phyloP scores from a whole-genome alignment of 2,113 vertebrate species.

The Eulemur rufifrons region DNA sequence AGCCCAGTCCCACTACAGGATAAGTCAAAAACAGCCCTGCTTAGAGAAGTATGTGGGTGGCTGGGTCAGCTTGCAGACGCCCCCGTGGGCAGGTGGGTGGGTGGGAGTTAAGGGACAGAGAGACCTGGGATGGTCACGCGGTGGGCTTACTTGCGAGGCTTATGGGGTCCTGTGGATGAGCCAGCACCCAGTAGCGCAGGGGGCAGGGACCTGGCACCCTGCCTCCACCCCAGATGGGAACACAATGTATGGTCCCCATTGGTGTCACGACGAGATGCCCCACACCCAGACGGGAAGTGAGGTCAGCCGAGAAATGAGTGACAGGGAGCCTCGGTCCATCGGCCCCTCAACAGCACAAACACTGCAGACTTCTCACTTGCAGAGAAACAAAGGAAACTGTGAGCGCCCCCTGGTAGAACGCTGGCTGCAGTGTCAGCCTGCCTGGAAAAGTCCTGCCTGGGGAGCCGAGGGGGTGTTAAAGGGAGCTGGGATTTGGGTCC shows the following conservation, averaged over 20 bases:
- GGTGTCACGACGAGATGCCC: neutral
- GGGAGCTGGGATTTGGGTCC: neutral
- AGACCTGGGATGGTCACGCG: neutral
- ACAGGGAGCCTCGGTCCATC: neutral
- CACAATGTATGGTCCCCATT: fast-evolving
- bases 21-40: neutral
- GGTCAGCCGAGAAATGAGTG: neutral
- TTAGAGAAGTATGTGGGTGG: neutral
- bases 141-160: neutral
- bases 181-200: neutral
- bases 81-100: too few species aligned
- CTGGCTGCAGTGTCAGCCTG: too few species aligned
- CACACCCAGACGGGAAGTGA: neutral
- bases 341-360: too few species aligned
- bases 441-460: neutral
- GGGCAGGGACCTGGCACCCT: neutral
- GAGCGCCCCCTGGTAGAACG: slow-evolving; percentile 47
- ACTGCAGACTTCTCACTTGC: neutral
- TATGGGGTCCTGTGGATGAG: neutral
- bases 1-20: neutral
- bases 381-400: neutral
- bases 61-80: neutral
- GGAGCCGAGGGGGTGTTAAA: neutral
- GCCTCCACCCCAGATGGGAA: neutral
- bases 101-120: neutral